These are phyloP conservation scores for Eublepharis macularius DNA, from an alignment of 2,113 vertebrate genomes.

Conservation along the genomic window DNA sequence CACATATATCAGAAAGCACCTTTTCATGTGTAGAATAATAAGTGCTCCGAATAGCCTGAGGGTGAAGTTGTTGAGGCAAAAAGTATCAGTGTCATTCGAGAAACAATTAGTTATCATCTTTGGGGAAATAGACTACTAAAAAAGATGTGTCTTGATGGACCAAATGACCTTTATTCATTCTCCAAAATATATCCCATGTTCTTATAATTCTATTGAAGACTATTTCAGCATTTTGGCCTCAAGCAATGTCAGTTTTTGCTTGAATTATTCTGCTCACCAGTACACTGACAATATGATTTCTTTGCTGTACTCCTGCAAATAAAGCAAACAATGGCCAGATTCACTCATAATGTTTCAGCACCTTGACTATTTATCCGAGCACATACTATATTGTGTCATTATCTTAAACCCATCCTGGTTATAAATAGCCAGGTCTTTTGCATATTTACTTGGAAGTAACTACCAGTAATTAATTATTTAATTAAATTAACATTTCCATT, in stretches of 20 bases:
- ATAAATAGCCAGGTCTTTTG: background rate
- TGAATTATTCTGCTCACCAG: constrained; percentile 65
- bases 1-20: constrained; percentile 68
- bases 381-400: background rate
- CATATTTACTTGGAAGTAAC: background rate
- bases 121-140: constrained; percentile 68
- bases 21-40: constrained; percentile 71
- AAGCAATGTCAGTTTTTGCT: constrained; percentile 70
- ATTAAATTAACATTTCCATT: too few species aligned
- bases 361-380: constrained; percentile 17
- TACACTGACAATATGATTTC: constrained; percentile 40
- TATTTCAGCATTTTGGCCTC: constrained; percentile 69
- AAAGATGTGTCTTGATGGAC: constrained; percentile 64
- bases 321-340: constrained; percentile 27
- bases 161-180: constrained; percentile 74
- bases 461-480: background rate
- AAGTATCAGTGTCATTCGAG: constrained; percentile 68
- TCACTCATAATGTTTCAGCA: constrained; percentile 1
- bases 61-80: constrained; percentile 71
- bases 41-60: constrained; percentile 65
- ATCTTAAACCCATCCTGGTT: background rate
- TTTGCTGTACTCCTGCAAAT: constrained; percentile 42
- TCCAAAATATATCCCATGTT: constrained; percentile 61
- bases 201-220: constrained; percentile 64
- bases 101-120: constrained; percentile 73